phyloP scores from a whole-genome alignment of 2,888 invertebrate species.

The Allygus modestus region DNA sequence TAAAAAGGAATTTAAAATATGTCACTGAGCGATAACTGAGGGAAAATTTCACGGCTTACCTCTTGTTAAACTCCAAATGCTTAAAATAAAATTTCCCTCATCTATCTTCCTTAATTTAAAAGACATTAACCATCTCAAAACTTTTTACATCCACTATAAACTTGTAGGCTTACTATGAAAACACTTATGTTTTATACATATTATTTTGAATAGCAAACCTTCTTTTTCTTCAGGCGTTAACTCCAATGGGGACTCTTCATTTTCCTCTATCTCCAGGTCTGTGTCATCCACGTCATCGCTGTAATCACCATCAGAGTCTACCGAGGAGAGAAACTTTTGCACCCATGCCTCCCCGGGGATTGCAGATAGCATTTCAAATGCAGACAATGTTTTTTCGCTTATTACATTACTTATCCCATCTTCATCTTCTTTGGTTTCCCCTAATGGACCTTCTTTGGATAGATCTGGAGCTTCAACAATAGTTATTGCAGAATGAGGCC shows the following conservation, averaged over 20 bases:
- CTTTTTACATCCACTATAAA: no score
- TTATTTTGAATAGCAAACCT: slow-evolving; percentile 73
- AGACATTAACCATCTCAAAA: no score
- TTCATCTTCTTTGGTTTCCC: slow-evolving; percentile 47
- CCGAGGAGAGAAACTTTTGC: slow-evolving; percentile 45
- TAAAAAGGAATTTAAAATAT: no score
- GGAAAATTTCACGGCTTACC: no score
- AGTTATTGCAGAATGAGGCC: slow-evolving; percentile 53
- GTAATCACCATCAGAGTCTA: slow-evolving; percentile 73
- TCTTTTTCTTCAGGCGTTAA: slow-evolving; percentile 82
- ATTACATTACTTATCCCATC: slow-evolving; percentile 69
- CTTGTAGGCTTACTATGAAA: no score
- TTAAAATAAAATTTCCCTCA: no score
- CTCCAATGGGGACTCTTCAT: slow-evolving; percentile 73
- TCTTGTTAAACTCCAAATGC: no score
- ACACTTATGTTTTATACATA: no score
- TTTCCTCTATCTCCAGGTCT: slow-evolving; percentile 71
- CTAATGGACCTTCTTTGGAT: slow-evolving; percentile 71
- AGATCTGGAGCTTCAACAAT: slow-evolving; percentile 74
- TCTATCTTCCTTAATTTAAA: no score
- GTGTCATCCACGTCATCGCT: slow-evolving; percentile 74
- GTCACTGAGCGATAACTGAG: no score
- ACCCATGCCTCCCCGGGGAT: slow-evolving; percentile 58
- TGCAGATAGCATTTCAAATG: slow-evolving; percentile 62
- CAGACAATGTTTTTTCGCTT: slow-evolving; percentile 62